Percentiles rank a stretch among this genome's conserved stretches.
phyloP scores from a whole-genome alignment of 2,797 vertebrate species.

The Prunella strophiata region DNA sequence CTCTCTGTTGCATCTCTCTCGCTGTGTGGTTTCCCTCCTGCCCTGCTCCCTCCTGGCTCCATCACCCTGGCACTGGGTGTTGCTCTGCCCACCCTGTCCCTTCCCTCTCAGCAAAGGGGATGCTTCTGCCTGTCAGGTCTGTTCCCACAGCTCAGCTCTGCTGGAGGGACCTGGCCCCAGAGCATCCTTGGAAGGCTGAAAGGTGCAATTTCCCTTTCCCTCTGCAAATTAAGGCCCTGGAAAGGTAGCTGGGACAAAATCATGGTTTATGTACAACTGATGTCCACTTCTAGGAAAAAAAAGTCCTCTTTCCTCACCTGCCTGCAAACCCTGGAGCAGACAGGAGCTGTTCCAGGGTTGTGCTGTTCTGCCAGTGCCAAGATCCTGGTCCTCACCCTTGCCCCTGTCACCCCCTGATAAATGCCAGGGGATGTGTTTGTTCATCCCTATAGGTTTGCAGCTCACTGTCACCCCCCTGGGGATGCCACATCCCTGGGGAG shows the following conservation, averaged over 20 bases:
- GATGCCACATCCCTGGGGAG: background rate
- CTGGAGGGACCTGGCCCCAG: background rate
- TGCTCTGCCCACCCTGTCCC: background rate
- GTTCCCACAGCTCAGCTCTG: background rate
- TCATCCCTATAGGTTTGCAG: rapidly evolving
- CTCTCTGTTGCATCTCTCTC: slow-evolving; percentile 59
- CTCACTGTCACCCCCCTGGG: background rate
- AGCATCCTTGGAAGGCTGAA: slow-evolving; percentile 9
- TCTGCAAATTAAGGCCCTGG: background rate
- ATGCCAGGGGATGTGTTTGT: background rate
- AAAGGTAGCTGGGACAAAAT: background rate
- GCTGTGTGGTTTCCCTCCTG: background rate
- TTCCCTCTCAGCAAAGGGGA: background rate
- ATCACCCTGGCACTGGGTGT: background rate
- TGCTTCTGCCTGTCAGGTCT: slow-evolving; percentile 12
- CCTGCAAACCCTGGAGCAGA: background rate
- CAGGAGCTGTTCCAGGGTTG: background rate
- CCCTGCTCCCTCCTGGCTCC: background rate
- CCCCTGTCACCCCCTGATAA: background rate
- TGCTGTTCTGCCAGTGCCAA: background rate
- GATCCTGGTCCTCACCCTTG: background rate
- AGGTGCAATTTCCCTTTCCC: slow-evolving; percentile 50
- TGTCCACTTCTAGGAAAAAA: background rate
- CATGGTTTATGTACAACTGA: background rate
- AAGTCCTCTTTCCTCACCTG: background rate